Evolutionary conservation across 2,797 vertebrate genomes (phyloP).

Genomic region (Anolis apletophallus): DNA sequence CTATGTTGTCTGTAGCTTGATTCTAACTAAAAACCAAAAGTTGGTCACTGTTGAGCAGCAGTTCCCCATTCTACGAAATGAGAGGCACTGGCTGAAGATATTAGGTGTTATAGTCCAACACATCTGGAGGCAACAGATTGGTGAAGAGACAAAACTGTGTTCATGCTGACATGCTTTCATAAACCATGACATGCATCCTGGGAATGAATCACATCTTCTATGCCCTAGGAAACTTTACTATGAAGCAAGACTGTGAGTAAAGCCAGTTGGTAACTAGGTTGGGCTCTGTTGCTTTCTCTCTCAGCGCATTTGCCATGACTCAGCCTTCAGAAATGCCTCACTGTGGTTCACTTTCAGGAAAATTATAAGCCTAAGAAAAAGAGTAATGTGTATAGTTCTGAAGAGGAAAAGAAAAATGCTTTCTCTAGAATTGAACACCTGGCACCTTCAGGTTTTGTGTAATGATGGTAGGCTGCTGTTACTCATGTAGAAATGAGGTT

Average conservation of each 20-base stretch:
- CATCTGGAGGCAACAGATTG: neutral
- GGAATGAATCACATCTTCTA: neutral
- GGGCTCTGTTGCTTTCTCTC: neutral
- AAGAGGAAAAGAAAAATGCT: neutral
- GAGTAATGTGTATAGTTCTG: neutral
- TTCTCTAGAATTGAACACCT: neutral
- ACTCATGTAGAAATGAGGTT: neutral
- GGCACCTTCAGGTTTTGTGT: neutral
- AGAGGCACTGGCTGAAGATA: neutral
- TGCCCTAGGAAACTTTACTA: neutral
- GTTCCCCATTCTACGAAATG: neutral
- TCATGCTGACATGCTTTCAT: neutral
- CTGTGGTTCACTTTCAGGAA: neutral
- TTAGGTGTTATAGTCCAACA: neutral
- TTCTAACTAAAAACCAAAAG: neutral
- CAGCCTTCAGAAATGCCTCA: neutral
- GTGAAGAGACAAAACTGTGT: neutral
- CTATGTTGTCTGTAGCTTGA: neutral
- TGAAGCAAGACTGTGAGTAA: neutral
- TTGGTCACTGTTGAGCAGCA: neutral
- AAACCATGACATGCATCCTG: neutral
- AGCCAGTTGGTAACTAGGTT: neutral
- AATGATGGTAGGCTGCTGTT: too few species aligned
- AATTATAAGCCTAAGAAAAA: neutral
- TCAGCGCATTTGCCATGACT: neutral